phyloP scores from a whole-genome alignment of 2,888 invertebrate genomes.

The Gastracanthus pulcherrimus region DNA sequence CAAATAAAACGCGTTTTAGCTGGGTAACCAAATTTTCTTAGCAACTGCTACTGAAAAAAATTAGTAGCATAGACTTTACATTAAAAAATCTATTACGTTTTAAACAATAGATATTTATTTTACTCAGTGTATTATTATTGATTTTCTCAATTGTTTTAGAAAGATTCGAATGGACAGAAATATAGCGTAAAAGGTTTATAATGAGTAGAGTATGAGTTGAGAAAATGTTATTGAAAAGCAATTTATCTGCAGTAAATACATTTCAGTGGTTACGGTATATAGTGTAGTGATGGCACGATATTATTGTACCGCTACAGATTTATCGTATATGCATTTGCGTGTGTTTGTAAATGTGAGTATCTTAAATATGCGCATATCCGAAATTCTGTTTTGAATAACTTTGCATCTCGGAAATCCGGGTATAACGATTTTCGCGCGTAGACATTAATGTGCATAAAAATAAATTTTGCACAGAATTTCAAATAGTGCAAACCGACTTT shows the following conservation, averaged over 20 bases:
- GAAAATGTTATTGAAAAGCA: background rate
- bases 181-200: too few species aligned
- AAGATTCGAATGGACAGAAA: too few species aligned
- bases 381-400: conserved; percentile 36
- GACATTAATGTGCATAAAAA: background rate
- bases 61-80: too few species aligned
- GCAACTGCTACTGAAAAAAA: too few species aligned
- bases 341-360: conserved; percentile 15
- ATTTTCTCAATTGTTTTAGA: background rate
- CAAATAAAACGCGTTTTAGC: too few species aligned
- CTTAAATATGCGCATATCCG: conserved; percentile 47
- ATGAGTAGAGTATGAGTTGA: too few species aligned
- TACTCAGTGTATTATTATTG: background rate
- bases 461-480: background rate
- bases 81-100: too few species aligned
- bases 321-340: conserved; percentile 3
- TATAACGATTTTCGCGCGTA: conserved; percentile 20
- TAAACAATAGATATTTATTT: too few species aligned
- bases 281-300: background rate
- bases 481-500: too few species aligned
- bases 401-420: conserved; percentile 26
- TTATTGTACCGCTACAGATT: conserved; percentile 5
- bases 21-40: too few species aligned
- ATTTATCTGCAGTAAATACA: conserved; percentile 9
- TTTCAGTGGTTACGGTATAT: background rate